phyloP scores from a whole-genome alignment of 2,113 vertebrate genomes.

The Microcebus lehilahytsara region DNA sequence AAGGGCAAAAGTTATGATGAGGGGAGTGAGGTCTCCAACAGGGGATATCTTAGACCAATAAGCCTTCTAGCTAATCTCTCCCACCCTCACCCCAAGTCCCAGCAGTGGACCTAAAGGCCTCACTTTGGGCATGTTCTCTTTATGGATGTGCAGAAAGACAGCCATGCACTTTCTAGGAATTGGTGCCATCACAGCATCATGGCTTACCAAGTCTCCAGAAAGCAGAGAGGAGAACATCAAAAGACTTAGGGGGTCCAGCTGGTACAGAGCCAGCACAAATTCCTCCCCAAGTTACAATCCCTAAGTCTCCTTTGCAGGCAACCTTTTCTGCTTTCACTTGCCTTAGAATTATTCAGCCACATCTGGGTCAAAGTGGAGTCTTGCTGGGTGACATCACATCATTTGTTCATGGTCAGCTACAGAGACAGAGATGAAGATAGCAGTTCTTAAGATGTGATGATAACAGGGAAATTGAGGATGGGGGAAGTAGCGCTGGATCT shows the following conservation, averaged over 20 bases:
- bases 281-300: background rate
- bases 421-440: background rate
- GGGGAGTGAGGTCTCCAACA: background rate
- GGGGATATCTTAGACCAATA: background rate
- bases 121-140: constrained; percentile 88
- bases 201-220: constrained; percentile 81
- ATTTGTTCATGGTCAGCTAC: constrained; percentile 87
- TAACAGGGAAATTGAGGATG: too few species aligned
- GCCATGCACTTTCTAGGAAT: constrained; percentile 85
- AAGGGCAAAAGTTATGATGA: too few species aligned
- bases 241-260: background rate
- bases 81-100: background rate
- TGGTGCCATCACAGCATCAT: constrained; percentile 85
- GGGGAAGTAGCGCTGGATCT: background rate
- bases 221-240: background rate
- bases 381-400: constrained; percentile 86
- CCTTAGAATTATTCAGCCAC: background rate
- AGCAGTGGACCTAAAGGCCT: background rate
- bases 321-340: background rate
- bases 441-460: background rate
- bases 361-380: constrained; percentile 83
- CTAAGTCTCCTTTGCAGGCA: background rate
- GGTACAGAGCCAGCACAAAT: background rate
- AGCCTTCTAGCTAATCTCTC: background rate
- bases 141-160: constrained; percentile 86